A percentile compares a stretch with the other conserved stretches of the same genome.
phyloP scores from a whole-genome alignment of 2,888 invertebrate species.

The Polyploca ridens region DNA sequence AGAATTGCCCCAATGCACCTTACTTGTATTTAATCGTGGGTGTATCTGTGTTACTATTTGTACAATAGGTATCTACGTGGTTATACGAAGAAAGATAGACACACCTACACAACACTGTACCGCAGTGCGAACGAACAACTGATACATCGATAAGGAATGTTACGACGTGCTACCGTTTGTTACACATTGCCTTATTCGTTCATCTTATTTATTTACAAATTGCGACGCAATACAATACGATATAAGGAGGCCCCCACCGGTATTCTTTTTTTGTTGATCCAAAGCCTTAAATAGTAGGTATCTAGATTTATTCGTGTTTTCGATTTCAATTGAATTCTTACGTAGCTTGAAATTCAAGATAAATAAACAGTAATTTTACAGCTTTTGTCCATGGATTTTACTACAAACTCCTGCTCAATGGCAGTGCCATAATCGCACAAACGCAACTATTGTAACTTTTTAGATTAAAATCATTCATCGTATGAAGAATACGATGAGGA shows the following conservation, averaged over 20 bases:
- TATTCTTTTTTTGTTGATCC: not conserved
- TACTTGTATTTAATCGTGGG: not conserved
- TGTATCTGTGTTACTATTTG: not conserved
- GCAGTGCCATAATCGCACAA: too few species aligned
- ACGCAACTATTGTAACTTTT: too few species aligned
- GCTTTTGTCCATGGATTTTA: too few species aligned
- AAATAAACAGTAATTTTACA: too few species aligned
- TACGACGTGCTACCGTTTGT: conserved; percentile 51
- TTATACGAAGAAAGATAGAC: conserved; percentile 15
- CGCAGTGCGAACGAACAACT: conserved; percentile 19
- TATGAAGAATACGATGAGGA: not conserved
- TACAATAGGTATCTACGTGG: not conserved
- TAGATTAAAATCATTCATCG: too few species aligned
- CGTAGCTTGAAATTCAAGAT: too few species aligned
- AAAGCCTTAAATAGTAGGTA: not conserved
- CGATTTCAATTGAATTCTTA: not conserved
- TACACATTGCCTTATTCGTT: conserved; percentile 50
- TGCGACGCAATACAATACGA: conserved; percentile 28
- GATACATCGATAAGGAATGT: conserved; percentile 63
- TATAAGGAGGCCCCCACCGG: not conserved
- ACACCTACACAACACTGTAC: conserved; percentile 18
- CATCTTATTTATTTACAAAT: conserved; percentile 37
- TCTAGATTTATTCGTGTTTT: not conserved
- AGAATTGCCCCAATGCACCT: too few species aligned
- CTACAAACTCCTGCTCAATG: too few species aligned